Base-by-base conservation (phyloP, 2,797 vertebrate genomes). In the Champsocephalus esox region DNA sequence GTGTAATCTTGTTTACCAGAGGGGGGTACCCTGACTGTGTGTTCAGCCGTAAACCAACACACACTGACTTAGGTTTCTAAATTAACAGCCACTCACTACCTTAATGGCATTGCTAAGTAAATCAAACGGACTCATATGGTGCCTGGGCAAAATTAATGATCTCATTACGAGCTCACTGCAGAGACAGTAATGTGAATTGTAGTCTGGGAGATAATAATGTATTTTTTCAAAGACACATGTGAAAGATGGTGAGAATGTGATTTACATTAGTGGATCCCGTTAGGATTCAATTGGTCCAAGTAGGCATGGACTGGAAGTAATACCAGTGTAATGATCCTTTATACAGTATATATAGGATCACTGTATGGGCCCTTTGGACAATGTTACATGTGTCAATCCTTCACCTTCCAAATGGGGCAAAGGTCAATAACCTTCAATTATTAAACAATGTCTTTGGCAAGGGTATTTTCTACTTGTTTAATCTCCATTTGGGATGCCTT, bases 21-120 rank as follows among this genome's bases (percentile, higher is more conserved):
- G 66, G 72, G 68, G 71, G 77, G 28, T 69, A 70, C 34, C 54
- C 75, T 67, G 1, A 19, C 48, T 71, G 70, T 69, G 77, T 73
- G 51, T 66, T 54, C 55, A 72, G 46, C 56, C n/a, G 2, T 66
- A 49, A 66, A 62, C 56, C n/a, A 38, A 38, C 48, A 12, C 71
- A 70, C 78, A 82, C 44, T 61, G 66, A 80, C 83, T 75, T 59
- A 60, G 65, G 46, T 17, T 38, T 59, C 68, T 61, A 63, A 76
- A 83, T 83, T 62, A 89, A 83, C 75, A 79, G 16, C 16, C 64
- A 71, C 70, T 85, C 77, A 60, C n/a, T n/a, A 34, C 38, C 61
- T 76, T 86, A 86, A 87, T 86, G 73, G 70, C 68, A 55, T 21
- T 14, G 55, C 74, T 71, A 76, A 81, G 87, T 83, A 84, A 86